A percentile compares a stretch with the other conserved stretches of the same genome.
Conservation (phyloP, 2,888 invertebrate genomes). For the Megastigmus dorsalis region DNA sequence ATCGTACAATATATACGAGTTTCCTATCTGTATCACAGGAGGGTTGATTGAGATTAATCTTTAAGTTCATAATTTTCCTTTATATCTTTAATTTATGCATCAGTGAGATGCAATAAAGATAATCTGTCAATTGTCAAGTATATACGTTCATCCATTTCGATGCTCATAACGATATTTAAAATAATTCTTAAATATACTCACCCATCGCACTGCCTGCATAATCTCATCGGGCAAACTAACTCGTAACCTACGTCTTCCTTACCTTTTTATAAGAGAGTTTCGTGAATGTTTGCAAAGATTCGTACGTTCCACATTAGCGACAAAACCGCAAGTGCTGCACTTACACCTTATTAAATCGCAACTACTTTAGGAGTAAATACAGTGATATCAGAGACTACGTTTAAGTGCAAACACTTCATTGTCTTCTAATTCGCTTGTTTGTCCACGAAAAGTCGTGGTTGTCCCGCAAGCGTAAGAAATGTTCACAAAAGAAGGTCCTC, state of each 20-base stretch:
- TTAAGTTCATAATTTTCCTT: no score
- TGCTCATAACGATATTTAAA: not conserved
- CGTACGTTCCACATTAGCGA: not conserved
- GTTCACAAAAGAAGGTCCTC: no score
- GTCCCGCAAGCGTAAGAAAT: no score
- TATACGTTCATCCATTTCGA: no score
- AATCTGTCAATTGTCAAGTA: no score
- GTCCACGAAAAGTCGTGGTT: not conserved
- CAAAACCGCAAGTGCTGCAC: constrained; percentile 6
- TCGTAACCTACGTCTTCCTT: not conserved
- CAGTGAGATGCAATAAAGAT: no score
- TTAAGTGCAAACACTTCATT: not conserved
- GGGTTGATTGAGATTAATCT: no score
- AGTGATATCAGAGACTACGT: not conserved
- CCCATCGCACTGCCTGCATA: constrained; percentile 67
- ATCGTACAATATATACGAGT: no score
- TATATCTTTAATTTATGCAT: no score
- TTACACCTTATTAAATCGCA: constrained; percentile 16
- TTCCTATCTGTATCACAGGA: no score
- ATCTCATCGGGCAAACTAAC: constrained; percentile 56
- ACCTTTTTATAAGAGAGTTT: constrained; percentile 46
- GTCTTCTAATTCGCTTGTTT: not conserved
- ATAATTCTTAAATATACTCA: constrained; percentile 54
- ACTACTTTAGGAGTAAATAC: not conserved
- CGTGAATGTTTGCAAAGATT: not conserved